Evolutionary conservation across 2,888 invertebrate species (phyloP).

Genomic region (Noctua fimbriata): DNA sequence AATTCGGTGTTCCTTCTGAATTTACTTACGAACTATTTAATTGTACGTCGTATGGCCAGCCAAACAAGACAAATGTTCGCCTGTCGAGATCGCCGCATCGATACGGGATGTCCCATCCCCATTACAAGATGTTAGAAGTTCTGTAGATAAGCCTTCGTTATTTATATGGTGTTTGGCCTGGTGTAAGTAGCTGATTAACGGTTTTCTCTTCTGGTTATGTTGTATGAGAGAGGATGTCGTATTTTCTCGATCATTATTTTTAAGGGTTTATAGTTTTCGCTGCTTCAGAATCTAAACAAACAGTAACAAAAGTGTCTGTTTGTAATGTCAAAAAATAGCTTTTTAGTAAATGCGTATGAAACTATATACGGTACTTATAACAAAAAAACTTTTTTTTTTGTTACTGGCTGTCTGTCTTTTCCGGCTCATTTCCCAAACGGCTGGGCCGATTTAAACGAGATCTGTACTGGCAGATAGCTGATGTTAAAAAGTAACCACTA

Average conservation of each 20-base stretch:
- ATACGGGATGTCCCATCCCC: conserved; percentile 55
- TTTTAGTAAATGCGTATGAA: too few relatives aligned
- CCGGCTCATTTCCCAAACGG: too few relatives aligned
- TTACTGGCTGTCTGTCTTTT: too few relatives aligned
- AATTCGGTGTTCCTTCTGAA: conserved; percentile 27
- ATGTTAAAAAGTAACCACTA: too few relatives aligned
- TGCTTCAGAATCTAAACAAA: neutral
- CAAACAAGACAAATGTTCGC: conserved; percentile 64
- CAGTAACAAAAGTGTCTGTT: too few relatives aligned
- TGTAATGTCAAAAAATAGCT: too few relatives aligned
- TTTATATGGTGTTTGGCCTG: conserved; percentile 59
- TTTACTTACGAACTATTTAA: conserved; percentile 1
- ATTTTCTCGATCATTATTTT: too few relatives aligned
- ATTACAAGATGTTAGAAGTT: conserved; percentile 64
- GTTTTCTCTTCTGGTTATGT: neutral
- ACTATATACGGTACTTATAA: too few relatives aligned
- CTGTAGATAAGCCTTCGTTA: conserved; percentile 58
- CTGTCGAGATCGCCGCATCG: conserved; percentile 57
- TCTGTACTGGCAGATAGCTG: too few relatives aligned
- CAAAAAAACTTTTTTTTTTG: too few relatives aligned
- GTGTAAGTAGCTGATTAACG: conserved; percentile 45
- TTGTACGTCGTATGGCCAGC: conserved; percentile 27
- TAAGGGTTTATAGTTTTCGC: neutral
- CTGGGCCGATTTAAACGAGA: too few relatives aligned
- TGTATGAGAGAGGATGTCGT: neutral